Evolutionary conservation across 2,888 invertebrate genomes (phyloP).

Genomic region (Parnassius apollo): DNA sequence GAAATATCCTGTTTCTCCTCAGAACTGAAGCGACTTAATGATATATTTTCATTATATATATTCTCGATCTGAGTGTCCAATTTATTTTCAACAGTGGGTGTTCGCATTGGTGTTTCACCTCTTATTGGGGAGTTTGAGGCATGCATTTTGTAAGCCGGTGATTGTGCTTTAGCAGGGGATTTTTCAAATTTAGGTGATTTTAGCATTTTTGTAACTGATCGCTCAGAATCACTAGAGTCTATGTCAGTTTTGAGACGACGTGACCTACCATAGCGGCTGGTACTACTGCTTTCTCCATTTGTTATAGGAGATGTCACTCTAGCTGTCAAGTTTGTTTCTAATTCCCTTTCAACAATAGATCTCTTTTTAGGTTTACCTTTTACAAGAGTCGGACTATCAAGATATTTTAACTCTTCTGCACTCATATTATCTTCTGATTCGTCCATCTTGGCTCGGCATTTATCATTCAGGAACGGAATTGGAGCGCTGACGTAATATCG

Average conservation of each 20-base stretch:
- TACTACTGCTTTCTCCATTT: conserved; percentile 49
- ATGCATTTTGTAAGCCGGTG: conserved; percentile 65
- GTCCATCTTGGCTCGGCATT: conserved; percentile 51
- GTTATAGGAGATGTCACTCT: conserved; percentile 61
- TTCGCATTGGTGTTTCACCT: conserved; percentile 46
- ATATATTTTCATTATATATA: conserved; percentile 63
- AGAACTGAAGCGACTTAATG: conserved; percentile 58
- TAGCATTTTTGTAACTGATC: conserved; percentile 44
- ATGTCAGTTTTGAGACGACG: conserved; percentile 74
- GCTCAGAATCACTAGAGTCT: conserved; percentile 64
- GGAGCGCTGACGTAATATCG: conserved; percentile 46
- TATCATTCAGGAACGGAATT: conserved; percentile 33
- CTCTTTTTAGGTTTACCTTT: conserved; percentile 65
- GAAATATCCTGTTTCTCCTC: conserved; percentile 42
- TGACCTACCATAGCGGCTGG: conserved; percentile 82
- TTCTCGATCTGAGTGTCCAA: conserved; percentile 61
- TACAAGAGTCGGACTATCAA: conserved; percentile 38
- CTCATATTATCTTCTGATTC: conserved; percentile 62
- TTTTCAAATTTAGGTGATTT: conserved; percentile 50
- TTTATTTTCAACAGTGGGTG: conserved; percentile 35
- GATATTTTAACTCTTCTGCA: conserved; percentile 47
- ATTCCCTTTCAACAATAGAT: conserved; percentile 67
- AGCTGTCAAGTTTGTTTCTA: conserved; percentile 69
- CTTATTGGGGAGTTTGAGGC: conserved; percentile 63
- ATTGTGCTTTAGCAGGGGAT: conserved; percentile 48